phyloP scores from a whole-genome alignment of 2,888 invertebrate genomes.

The Thyatira batis region DNA sequence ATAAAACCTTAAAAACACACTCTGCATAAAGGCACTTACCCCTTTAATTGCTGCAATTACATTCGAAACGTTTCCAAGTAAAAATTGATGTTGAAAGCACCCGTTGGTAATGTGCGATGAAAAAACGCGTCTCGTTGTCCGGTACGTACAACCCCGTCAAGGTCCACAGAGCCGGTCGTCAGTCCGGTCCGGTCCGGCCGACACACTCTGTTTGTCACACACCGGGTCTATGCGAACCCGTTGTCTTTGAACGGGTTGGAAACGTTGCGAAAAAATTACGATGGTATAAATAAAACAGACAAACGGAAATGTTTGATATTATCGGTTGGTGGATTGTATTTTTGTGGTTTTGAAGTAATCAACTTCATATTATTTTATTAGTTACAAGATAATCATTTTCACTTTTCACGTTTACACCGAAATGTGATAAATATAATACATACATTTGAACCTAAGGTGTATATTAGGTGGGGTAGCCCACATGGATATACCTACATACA shows the following conservation, averaged over 20 bases:
- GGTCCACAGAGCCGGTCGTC: constrained; percentile 46
- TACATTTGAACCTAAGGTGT: too few species aligned
- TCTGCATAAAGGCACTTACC: neutral
- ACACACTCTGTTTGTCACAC: constrained; percentile 71
- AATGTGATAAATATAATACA: too few species aligned
- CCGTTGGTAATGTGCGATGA: neutral
- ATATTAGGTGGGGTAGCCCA: too few species aligned
- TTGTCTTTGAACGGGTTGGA: constrained; percentile 38
- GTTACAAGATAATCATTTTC: too few species aligned
- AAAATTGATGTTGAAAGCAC: neutral
- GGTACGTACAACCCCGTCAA: constrained; percentile 50
- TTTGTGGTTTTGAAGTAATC: neutral
- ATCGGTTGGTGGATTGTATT: neutral
- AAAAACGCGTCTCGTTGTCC: neutral
- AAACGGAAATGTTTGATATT: neutral
- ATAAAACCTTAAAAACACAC: neutral
- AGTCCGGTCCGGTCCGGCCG: constrained; percentile 49
- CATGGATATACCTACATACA: too few species aligned
- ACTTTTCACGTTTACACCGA: too few species aligned
- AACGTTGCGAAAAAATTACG: neutral
- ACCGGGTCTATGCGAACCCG: constrained; percentile 56
- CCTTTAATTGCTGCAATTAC: constrained; percentile 1
- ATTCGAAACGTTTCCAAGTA: constrained; percentile 1
- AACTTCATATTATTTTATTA: too few species aligned
- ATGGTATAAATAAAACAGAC: neutral